Evolutionary conservation across 2,113 vertebrate species (phyloP), one percentile per base, ranked within the genome.

Genomic region (Castor canadensis): DNA sequence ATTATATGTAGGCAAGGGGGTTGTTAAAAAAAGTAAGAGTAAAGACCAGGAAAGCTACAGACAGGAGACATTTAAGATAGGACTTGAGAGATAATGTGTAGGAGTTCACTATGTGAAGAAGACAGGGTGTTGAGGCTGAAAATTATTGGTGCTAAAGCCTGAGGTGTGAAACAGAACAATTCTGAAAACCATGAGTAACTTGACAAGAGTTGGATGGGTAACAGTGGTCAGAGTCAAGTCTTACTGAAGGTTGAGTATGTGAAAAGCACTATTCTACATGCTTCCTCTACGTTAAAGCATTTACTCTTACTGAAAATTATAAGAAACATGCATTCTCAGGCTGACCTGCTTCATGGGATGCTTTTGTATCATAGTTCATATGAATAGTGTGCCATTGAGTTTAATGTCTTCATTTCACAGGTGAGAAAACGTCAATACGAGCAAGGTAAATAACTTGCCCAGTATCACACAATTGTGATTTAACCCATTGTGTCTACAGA

Each of bases 271-370:
- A 2, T 58, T 66, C 30, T 52, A 9, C 15, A 0, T 26, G 16
- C 20, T 20, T 58, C 0, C 26, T n/a, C 0, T 56, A 28, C 35
- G 56, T 16, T 1, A 1, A 2, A 26, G 9, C 17, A 30, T 28
- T 32, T 75, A 28, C 11, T 64, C 60, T 71, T 32, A 6, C 52
- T 19, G 16, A 47, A 2, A 9, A 12, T 38, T 43, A 6, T 4
- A 1, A 2, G 66, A 35, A 58, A 10, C n/a, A 9, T 19, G 6
- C 17, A 30, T 49, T 16, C 47, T 71, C 6, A 69, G 58, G 38
- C 40, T 43, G 4, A 2, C 47, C 38, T 38, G 16, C 22, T 13
- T 35, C 3, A 28, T 1, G 4, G n/a, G 17, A 7, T 82, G 7
- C 11, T 64, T 32, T 83, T 66, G 32, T 13, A 9, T 81, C 49